phyloP scores from a whole-genome alignment of 2,888 invertebrate species.

The Aphelenchoides bicaudatus region DNA sequence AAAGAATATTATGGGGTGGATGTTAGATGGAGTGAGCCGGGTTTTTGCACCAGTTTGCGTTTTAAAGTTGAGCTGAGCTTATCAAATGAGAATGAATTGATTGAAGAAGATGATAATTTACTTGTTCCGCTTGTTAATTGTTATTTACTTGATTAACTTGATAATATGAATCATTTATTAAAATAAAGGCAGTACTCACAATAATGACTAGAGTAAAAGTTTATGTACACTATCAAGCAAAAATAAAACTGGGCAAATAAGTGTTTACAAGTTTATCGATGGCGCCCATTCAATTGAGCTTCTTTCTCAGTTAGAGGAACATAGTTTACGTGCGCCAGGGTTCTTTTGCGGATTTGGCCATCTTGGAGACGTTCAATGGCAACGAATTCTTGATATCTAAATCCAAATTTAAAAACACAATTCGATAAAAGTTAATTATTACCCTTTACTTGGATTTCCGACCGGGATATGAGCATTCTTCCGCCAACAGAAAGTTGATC shows the following conservation, averaged over 20 bases:
- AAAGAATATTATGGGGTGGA: neutral
- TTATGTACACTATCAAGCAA: too few species aligned
- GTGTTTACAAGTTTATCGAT: too few species aligned
- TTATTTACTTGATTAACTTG: neutral
- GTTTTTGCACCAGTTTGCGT: neutral
- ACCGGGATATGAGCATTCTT: slow-evolving; percentile 67
- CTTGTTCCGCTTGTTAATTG: neutral
- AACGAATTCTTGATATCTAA: slow-evolving; percentile 66
- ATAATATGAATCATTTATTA: too few species aligned
- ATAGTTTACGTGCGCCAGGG: slow-evolving; percentile 90
- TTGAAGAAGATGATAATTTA: neutral
- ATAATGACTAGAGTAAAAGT: too few species aligned
- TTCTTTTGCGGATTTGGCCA: slow-evolving; percentile 66
- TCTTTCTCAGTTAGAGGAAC: slow-evolving; percentile 88
- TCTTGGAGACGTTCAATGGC: slow-evolving; percentile 83
- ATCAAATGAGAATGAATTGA: neutral
- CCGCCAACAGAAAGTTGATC: slow-evolving; percentile 87
- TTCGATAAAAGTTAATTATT: too few species aligned
- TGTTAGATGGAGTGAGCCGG: too few species aligned
- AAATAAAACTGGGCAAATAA: too few species aligned
- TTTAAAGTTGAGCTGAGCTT: neutral
- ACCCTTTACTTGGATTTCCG: too few species aligned
- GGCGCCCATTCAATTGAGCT: too few species aligned
- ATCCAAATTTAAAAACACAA: too few species aligned
- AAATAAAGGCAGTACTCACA: too few species aligned